Evolutionary conservation across 2,113 vertebrate species (phyloP), one percentile per base, ranked within the genome.

Genomic region (Notarius lentiginosus): DNA sequence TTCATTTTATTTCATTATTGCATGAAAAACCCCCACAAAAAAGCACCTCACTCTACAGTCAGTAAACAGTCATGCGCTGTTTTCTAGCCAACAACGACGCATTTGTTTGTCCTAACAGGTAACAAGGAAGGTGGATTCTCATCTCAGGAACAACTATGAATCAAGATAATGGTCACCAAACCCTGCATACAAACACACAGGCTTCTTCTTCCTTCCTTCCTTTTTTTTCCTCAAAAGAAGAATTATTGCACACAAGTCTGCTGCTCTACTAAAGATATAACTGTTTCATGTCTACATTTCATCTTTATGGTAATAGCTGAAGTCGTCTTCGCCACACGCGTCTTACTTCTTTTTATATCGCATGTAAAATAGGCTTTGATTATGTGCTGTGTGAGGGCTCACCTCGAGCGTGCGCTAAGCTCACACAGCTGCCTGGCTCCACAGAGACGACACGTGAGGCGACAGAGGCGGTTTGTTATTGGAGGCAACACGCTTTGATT

Each of bases 361-460:
- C 84, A 63, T 51, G 65, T 75, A 86, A 87, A 87, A 34, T 47
- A 86, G 53, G 70, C 70, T 55, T 85, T 83, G 49, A 47, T 79
- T 55, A 47, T 76, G 72, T 76, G 56, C 34, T 77, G 56, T 87
- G 77, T 79, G 82, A 83, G 76, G 66, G 66, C 84, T 86, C 84
- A 88, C 84, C 82, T 85, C 77, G 61, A 79, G 84, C 61, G 51
- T 83, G 51, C 14, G 65, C 84, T 91, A 87, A 86, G 58, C 77
- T 88, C 75, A 81, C 81, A 80, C 89, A 86, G 87, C 89, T 86
- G 84, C 76, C 75, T 84, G 68, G 58, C 68, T 82, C 88, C 85
- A 73, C 85, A 66, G 88, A 84, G 88, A 89, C 60, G 51, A 56
- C 49, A 60, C 66, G 68, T 75, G 55, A 81, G 55, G 41, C 30